Evolutionary conservation across 2,113 vertebrate species (phyloP), one percentile per base, ranked within the genome.

Genomic region (Pseudonaja textilis): DNA sequence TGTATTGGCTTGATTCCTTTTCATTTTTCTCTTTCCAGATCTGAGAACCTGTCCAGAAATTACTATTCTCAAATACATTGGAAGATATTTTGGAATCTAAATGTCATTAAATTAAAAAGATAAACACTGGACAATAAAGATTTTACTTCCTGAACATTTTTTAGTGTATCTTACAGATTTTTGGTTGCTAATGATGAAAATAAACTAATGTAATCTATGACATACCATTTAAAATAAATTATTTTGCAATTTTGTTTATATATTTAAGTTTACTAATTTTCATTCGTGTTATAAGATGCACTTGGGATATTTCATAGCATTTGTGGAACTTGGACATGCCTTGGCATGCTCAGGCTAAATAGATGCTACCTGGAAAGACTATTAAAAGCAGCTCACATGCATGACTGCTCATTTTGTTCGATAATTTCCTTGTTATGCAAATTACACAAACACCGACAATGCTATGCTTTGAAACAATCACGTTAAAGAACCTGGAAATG

Each of bases 1-100:
- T 94, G 2, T 29, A 85, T 87, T 7, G 45, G 93, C 93, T 11
- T 88, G 90, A 0, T 16, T 0, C 92, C 57, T 95, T 61, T 59
- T 90, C 20, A 7, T 26, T 25, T 12, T n/a, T 26, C 23, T 6
- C 26, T 93, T 55, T 90, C 87, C 59, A 93, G 96, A 94, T 92
- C 56, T 86, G 95, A 94, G 93, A 91, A 92, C 45, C 1, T 93
- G 26, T 59, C 34, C 74, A 81, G 74, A 22, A 2, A 52, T 69
- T 45, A 29, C 61, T 10, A 54, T 29, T 34, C 26, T 39, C 11
- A 54, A 69, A 52, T 34, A 57, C 3, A 89, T 5, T 29, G 52
- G 16, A 89, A 55, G 34, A 89, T 18, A 50, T 87, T 11, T 3
- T 0, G 0, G 0, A 50, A 5, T 1, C 7, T 42, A 54, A 55